Conservation (phyloP, 2,113 vertebrate genomes). For the Dipodomys spectabilis region DNA sequence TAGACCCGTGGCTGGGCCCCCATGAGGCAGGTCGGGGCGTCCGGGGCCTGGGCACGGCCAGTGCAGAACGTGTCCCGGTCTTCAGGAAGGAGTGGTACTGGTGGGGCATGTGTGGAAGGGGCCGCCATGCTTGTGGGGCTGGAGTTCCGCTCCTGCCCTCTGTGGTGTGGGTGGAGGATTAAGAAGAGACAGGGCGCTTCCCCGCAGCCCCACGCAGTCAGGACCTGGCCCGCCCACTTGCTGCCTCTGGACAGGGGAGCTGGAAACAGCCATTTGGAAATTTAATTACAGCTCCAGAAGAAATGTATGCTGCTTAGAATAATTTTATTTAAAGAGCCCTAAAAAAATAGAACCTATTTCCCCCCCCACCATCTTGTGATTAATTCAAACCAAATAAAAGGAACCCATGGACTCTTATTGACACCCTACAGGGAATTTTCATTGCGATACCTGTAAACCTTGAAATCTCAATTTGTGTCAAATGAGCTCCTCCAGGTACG, state of each 20-base stretch:
- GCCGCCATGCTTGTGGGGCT: not conserved
- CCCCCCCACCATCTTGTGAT: conserved; percentile 16
- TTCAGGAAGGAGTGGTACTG: accelerated
- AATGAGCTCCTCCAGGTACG: conserved; percentile 43
- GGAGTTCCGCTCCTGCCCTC: accelerated
- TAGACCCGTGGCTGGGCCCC: not conserved
- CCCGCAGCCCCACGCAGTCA: accelerated
- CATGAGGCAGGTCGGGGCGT: not conserved
- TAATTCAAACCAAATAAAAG: conserved; percentile 65
- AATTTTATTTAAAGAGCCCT: conserved; percentile 68
- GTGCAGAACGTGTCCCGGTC: accelerated
- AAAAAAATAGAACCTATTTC: conserved; percentile 50
- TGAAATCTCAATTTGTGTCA: conserved; percentile 69
- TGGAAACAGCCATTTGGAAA: conserved; percentile 29
- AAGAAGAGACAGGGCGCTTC: not conserved
- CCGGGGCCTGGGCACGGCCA: no score
- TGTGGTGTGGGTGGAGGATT: accelerated
- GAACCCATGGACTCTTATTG: conserved; percentile 2
- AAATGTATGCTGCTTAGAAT: conserved; percentile 43
- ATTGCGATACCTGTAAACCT: conserved; percentile 33
- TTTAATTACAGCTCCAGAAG: conserved; percentile 44
- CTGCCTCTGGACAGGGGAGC: not conserved
- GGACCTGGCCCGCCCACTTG: accelerated
- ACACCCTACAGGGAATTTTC: not conserved
- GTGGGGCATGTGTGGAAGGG: accelerated